Conservation (phyloP, 2,797 vertebrate species). For the Diplodus puntazzo region DNA sequence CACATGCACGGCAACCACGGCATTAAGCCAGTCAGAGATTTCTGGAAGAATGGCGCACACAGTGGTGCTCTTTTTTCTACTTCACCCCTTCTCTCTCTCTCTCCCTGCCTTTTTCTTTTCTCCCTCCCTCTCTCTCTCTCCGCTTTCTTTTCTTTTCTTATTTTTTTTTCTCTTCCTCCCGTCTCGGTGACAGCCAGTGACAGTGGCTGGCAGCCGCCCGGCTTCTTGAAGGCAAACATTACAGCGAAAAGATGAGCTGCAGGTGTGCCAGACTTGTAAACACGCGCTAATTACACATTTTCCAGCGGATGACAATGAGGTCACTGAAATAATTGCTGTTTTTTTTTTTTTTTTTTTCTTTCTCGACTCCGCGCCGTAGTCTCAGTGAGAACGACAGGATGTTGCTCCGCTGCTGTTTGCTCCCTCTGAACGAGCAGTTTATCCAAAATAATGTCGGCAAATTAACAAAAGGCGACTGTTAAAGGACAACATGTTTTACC, state of each 20-base stretch:
- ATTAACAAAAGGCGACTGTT: conserved; percentile 18
- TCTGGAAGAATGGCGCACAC: conserved; percentile 92
- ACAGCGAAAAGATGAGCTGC: conserved; percentile 94
- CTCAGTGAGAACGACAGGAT: conserved; percentile 88
- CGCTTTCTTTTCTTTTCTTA: not conserved
- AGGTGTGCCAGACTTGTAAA: conserved; percentile 96
- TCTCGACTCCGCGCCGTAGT: conserved; percentile 62
- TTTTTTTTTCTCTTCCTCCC: conserved; percentile 31
- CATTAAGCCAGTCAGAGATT: conserved; percentile 96
- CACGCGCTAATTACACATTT: conserved; percentile 97
- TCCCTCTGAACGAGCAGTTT: conserved; percentile 27
- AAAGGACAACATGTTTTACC: conserved; percentile 12
- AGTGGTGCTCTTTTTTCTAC: conserved; percentile 71
- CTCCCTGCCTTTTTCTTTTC: conserved; percentile 29
- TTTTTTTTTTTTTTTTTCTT: conserved; percentile 68
- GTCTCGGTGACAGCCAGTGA: conserved; percentile 91
- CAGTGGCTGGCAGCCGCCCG: conserved; percentile 91
- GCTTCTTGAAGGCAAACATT: conserved; percentile 95
- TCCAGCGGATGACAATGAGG: conserved; percentile 96
- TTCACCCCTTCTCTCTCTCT: conserved; percentile 63
- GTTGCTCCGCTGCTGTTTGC: conserved; percentile 36
- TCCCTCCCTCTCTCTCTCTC: conserved; percentile 50
- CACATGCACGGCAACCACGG: conserved; percentile 92
- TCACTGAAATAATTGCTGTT: conserved; percentile 97
- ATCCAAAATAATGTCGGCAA: conserved; percentile 41